A percentile compares a stretch with the other conserved stretches of the same genome.
Evolutionary conservation across 2,113 vertebrate genomes (phyloP).

Genomic region (Hippocampus guttulatus): DNA sequence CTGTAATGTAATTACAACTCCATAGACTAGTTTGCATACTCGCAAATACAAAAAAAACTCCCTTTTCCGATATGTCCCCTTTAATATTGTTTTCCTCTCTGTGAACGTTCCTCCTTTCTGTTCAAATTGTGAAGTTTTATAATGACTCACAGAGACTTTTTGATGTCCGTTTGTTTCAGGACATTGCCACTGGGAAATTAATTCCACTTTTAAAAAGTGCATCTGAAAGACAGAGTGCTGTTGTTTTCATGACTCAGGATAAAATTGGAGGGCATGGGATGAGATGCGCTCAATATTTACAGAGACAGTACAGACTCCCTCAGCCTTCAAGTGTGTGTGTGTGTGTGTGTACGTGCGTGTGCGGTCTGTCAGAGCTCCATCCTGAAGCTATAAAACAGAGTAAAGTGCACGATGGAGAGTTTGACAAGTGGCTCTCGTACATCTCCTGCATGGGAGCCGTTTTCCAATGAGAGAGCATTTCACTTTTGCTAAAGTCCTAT

Average conservation of each 20-base stretch:
- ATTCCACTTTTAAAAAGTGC: background rate
- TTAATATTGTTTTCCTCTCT: background rate
- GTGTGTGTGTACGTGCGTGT: background rate
- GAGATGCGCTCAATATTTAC: slow-evolving; percentile 1
- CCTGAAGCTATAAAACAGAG: slow-evolving; percentile 22
- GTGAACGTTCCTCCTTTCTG: background rate
- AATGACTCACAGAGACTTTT: background rate
- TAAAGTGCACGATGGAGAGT: slow-evolving; percentile 7
- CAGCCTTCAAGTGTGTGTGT: background rate
- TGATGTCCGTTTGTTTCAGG: background rate
- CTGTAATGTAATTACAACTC: too few relatives aligned
- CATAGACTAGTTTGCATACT: too few relatives aligned
- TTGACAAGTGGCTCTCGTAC: slow-evolving; percentile 13
- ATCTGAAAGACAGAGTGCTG: background rate
- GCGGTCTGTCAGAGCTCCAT: slow-evolving; percentile 18
- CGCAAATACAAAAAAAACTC: background rate
- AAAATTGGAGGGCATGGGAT: slow-evolving; percentile 3
- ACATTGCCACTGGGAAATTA: background rate
- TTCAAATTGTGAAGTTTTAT: background rate
- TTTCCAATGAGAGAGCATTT: background rate
- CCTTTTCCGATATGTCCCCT: background rate
- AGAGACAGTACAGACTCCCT: background rate
- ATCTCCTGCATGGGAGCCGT: background rate
- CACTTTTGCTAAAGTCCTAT: background rate
- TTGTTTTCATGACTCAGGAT: background rate